Evolutionary conservation across 2,797 vertebrate genomes (phyloP).

Genomic region (Siniperca scherzeri): DNA sequence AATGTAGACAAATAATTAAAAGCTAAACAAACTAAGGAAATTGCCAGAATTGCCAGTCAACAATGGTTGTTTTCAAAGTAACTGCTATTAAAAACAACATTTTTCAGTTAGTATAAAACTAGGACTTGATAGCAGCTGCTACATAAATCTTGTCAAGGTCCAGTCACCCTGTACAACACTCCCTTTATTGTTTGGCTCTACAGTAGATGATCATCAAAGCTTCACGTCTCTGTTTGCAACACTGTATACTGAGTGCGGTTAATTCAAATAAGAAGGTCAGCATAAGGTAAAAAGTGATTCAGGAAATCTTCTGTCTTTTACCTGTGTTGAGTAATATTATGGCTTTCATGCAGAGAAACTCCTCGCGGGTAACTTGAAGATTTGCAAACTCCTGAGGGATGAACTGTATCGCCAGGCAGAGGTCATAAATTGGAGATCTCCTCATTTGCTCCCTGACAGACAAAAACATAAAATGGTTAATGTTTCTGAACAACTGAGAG

Average conservation of each 20-base stretch:
- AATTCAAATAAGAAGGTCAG: constrained; percentile 4
- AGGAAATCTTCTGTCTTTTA: constrained; percentile 64
- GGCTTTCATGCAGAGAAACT: constrained; percentile 99
- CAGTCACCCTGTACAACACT: constrained; percentile 14
- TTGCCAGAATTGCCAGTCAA: neutral
- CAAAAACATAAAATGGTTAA: constrained; percentile 3
- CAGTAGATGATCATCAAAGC: constrained; percentile 37
- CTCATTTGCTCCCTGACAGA: constrained; percentile 93
- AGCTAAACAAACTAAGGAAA: constrained; percentile 1
- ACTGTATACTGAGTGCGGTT: neutral
- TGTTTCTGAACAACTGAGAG: neutral
- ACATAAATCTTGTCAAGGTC: constrained; percentile 58
- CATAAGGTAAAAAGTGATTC: neutral
- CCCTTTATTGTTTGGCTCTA: constrained; percentile 28
- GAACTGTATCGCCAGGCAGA: constrained; percentile 96
- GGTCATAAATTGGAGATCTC: constrained; percentile 93
- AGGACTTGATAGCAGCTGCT: constrained; percentile 43
- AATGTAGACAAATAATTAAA: neutral
- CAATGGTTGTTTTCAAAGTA: neutral
- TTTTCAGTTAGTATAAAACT: constrained; percentile 25
- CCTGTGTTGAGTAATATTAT: constrained; percentile 96
- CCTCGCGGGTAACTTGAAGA: constrained; percentile 94
- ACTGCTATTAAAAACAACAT: constrained; percentile 13
- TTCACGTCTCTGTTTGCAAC: constrained; percentile 43
- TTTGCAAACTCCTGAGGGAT: constrained; percentile 97